Base-by-base conservation (phyloP, 2,113 vertebrate genomes). In the Gavialis gangeticus region DNA sequence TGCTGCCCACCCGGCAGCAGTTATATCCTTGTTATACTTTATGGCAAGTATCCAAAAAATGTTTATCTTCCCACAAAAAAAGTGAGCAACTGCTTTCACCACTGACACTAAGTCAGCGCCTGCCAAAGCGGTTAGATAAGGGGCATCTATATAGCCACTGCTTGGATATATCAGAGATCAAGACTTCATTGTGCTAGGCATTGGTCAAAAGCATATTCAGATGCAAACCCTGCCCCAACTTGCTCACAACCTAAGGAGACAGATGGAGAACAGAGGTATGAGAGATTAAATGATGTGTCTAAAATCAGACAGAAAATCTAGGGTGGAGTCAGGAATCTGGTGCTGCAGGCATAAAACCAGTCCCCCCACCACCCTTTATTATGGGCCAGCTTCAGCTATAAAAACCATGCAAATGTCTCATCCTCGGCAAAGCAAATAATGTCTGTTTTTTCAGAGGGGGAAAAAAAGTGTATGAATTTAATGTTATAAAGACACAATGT, bases 61-160 rank as follows among this genome's bases (percentile, higher is more conserved):
- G 85, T 79, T 92, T 73, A 80, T 82, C 90, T 92, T 75, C 94
- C 87, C 84, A 87, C 94, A 78, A 95, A 73, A 89, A 82, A 90
- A 95, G 89, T 5, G 16, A 94, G 75, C 86, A 93, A 15, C 89
- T 88, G 76, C 92, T 85, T 79, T 76, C 90, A 66, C 63, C 67
- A 5, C 87, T 75, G 88, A 86, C 56, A 82, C n/a, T 67, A 87
- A 83, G 69, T 60, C 46, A 73, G 30, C 79, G 54, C 19, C 60
- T 91, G 17, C 14, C 34, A 62, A 16, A 5, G 62, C 27, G 75
- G 55, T 28, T 56, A 69, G 78, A 27, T 25, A 1, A 76, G n/a
- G 37, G 5, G 28, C 11, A 3, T 37, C 15, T 60, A 25, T 57
- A 34, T 87, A 2, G 64, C 18, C 34, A 21, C 34, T 91, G 67